Base-by-base conservation (phyloP, 2,888 invertebrate genomes). In the Drosophila barbarae region DNA sequence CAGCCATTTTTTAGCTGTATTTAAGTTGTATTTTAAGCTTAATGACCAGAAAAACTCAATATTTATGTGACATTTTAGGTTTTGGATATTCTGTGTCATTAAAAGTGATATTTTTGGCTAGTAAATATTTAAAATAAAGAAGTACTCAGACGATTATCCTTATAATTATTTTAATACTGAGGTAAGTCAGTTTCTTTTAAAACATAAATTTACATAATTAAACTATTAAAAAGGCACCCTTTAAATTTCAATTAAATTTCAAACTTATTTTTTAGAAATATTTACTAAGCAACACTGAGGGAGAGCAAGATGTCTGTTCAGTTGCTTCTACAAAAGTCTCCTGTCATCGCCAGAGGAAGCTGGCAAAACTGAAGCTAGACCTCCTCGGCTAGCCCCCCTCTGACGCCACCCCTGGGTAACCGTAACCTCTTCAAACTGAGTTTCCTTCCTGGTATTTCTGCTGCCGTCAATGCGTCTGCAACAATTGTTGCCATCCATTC, bases 391-490 rank as follows among this genome's bases (percentile, higher is more conserved):
- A 23, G 23, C 32, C 8, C 26, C 21, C 32, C 42, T n/a, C 21
- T 8, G 2, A 13, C n/a, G n/a, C 39, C 36, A 44, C n/a, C 12
- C 10, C 36, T 38, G 18, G 35, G 15, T 10, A 36, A 15, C 30
- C 28, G 51, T 13, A 51, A 51, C 55, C 51, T 38, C 55, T 30
- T 21, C 36, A 36, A 56, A 52, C 35, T 47, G 46, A 50, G 21
- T 58, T 57, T 58, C 39, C 39, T 56, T 66, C 52, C 52, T 38
- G 28, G 35, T 51, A 32, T 44, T 42, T 50, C 41, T 32, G 73
- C 59, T 34, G 78, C 74, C 82, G 82, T 84, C 82, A 78, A 73
- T 84, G 73, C 84, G 84, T 85, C 85, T 82, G 81, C 85, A 80
- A 77, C 85, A 82, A 85, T 83, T 85, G 84, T 80, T 82, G 80